phyloP scores from a whole-genome alignment of 1,140 invertebrate genomes.

The Helicoverpa zea region DNA sequence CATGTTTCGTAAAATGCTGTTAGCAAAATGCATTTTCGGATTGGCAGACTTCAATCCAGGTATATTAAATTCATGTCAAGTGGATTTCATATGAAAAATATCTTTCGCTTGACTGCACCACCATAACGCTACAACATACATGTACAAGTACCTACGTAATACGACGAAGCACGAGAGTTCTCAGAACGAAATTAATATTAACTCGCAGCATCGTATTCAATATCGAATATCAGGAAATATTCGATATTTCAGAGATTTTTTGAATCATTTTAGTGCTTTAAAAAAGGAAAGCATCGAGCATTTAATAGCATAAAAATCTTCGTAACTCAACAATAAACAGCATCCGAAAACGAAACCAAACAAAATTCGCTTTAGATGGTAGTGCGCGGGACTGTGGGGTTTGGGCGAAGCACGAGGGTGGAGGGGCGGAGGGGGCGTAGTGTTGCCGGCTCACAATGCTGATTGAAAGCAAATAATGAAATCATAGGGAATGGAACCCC shows the following conservation, averaged over 20 bases:
- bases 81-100: slow-evolving; percentile 14
- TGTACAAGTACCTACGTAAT: not conserved
- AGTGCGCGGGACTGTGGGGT: slow-evolving; percentile 50
- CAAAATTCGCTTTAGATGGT: slow-evolving; percentile 74
- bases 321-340: slow-evolving; percentile 80
- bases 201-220: slow-evolving; percentile 12
- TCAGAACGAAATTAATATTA: slow-evolving; percentile 18
- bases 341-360: slow-evolving; percentile 85
- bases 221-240: slow-evolving; percentile 21
- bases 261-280: slow-evolving; percentile 42
- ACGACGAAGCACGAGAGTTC: not conserved
- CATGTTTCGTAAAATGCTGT: not conserved
- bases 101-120: slow-evolving; percentile 15
- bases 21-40: not conserved
- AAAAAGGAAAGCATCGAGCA: slow-evolving; percentile 49
- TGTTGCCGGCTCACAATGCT: slow-evolving; percentile 80
- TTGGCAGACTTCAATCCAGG: not conserved
- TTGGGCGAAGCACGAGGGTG: slow-evolving; percentile 37
- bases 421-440: slow-evolving; percentile 23
- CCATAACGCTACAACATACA: not conserved
- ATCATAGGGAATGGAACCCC: slow-evolving; percentile 80
- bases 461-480: slow-evolving; percentile 87
- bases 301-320: slow-evolving; percentile 73
- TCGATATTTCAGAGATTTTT: slow-evolving; percentile 34
- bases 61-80: slow-evolving; percentile 26